Evolutionary conservation across 1,140 invertebrate genomes (phyloP), one percentile per base, ranked within the genome.

Genomic region (Apis cerana): DNA sequence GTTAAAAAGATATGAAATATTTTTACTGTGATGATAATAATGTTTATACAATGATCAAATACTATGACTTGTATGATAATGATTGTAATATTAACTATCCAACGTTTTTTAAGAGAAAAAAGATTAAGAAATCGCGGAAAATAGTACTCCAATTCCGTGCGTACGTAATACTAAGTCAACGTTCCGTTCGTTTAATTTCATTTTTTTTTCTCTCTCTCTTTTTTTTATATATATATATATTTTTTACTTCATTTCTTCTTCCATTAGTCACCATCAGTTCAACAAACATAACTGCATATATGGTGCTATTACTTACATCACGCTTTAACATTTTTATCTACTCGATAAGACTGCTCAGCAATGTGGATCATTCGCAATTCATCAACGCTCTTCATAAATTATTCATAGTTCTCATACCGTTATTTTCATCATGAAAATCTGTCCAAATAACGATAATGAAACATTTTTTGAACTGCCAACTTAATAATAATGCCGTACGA

Each of bases 1-100:
- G 91, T 85, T 85, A 76, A 76, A 90, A 85, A 84, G 86, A 93
- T 89, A 93, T 91, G 91, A 91, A 93, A 94, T 94, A 94, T 94
- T 94, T 94, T 94, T 94, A 94, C 94, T 94, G 94, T 94, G 94
- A 94, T 94, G 94, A 94, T 94, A 94, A 94, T 94, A 94, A 94
- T 94, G 93, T 94, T 94, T 94, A 93, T 94, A 94, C 91, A 91
- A 93, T 92, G 90, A 93, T 92, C 89, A 93, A 92, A 90, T 91
- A 91, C 74, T 93, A 91, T 89, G 87, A 92, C 85, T 92, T 90
- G 89, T 91, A 93, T 91, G 86, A 91, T 92, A 92, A 86, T 85
- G 84, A 90, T 86, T 87, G 89, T 84, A 89, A 90, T 85, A 86
- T 90, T 89, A 89, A 86, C 84, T 85, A 90, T 85, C 72, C 85